phyloP scores from a whole-genome alignment of 1,140 invertebrate species.

The Paramacrobiotus metropolitanus region DNA sequence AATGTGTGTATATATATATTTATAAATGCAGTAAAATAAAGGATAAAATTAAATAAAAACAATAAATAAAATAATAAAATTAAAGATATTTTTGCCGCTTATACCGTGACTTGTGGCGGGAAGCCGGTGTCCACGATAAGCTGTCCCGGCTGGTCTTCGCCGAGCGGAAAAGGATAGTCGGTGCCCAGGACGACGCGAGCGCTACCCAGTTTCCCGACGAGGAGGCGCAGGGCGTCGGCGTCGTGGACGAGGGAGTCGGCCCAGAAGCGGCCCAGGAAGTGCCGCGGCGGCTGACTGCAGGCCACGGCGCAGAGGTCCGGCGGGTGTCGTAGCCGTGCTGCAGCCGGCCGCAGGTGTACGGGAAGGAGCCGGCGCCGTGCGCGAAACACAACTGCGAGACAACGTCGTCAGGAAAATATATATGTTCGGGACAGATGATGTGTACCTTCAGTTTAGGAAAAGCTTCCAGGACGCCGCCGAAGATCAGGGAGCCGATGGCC shows the following conservation, averaged over 20 bases:
- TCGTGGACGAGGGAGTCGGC: constrained; percentile 34
- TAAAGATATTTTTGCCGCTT: too few relatives aligned
- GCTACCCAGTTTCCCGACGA: constrained; percentile 31
- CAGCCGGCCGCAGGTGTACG: constrained; percentile 31
- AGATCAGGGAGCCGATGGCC: constrained; percentile 30
- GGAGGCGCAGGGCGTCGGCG: constrained; percentile 23
- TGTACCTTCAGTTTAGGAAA: constrained; percentile 24
- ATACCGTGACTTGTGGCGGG: too few relatives aligned
- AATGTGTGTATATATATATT: too few relatives aligned
- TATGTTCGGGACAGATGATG: neutral
- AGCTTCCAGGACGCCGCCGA: constrained; percentile 32
- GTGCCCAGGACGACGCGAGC: constrained; percentile 31
- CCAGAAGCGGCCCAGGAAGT: constrained; percentile 30
- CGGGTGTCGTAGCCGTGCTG: constrained; percentile 29
- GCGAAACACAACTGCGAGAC: constrained; percentile 33
- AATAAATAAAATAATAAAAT: too few relatives aligned
- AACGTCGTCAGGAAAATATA: constrained; percentile 9
- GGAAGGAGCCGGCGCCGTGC: constrained; percentile 35
- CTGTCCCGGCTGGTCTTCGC: constrained; percentile 30
- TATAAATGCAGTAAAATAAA: too few relatives aligned
- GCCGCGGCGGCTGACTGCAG: constrained; percentile 21
- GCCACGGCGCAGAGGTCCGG: constrained; percentile 34
- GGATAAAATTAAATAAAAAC: too few relatives aligned
- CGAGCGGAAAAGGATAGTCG: constrained; percentile 36
- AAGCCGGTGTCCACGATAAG: constrained; percentile 26